Base-by-base conservation (phyloP, 2,888 invertebrate genomes). In the Stenotaenia linearis region DNA sequence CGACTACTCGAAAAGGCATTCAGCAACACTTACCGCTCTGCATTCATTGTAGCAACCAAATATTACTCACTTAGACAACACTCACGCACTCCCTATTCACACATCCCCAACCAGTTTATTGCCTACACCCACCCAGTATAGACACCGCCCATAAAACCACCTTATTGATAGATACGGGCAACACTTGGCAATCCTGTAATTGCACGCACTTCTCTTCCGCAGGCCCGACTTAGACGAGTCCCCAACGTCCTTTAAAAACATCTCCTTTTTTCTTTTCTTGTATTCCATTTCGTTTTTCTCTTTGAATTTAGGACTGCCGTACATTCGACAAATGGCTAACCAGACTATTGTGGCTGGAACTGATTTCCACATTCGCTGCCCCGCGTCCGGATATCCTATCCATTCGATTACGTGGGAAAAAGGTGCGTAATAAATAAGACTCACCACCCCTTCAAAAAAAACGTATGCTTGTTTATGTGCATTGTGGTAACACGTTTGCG, bases 341-440 rank as follows among this genome's bases (percentile, higher is more conserved):
- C 93, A 95, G 84, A 94, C 95, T 30, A 95, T 96, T 82, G 95
- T 96, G 45, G 95, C 96, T 79, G 95, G 96, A 79, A 94, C 95
- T 86, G 94, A 92, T 23, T 89, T 97, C 82, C 90, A 93, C 82
- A 93, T 96, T 0, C 93, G 94, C 50, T 97, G 97, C 85, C 96
- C 97, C 0, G 97, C 96, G 56, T 96, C 97, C 82, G 97, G 97
- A 56, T 95, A 95, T 87, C 97, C 97, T 10, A 94, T 97, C 82
- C 94, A 95, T 84, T 92, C 92, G 75, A 94, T 97, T 84, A 93
- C 94, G 18, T 98, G 97, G 97, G 96, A 95, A 88, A 90, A 95
- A 87, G 94, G 95, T 90, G 88, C 89, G 86, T 84, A 12, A 78
- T 50, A 50, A 50, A 50, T 50, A 50, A 50, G 32, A 4, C 32